Base-by-base conservation (phyloP, 2,113 vertebrate genomes). In the Regulus satrapa region DNA sequence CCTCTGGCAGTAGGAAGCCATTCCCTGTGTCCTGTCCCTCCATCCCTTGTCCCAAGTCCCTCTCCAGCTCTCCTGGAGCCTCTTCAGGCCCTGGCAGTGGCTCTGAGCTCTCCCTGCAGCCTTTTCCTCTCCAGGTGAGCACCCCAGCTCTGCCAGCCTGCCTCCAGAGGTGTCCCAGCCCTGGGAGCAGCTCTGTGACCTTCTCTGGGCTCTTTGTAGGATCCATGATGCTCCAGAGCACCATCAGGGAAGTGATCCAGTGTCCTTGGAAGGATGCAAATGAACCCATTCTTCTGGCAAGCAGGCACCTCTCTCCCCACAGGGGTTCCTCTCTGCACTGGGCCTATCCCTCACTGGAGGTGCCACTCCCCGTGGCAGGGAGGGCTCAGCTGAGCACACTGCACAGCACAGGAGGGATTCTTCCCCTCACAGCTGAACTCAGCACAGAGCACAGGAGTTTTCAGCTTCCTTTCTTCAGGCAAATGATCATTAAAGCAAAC, bases 51-150 rank as follows among this genome's bases (percentile, higher is more conserved):
- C 49, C 49, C 11, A 2, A 72, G 41, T 28, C 34, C 29, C 49
- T 77, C 49, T 36, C 14, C 67, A 56, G 21, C 58, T 64, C 67
- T 66, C 26, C 23, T 45, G 76, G 12, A 66, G 32, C 43, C 7
- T 18, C 36, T 55, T 58, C 0, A 64, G 17, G 31, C 41, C 0
- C 67, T 72, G 43, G 0, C 3, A 80, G 12, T 9, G 6, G 26
- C 67, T 73, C 58, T 80, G 18, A 66, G 36, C 2, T 58, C 26
- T 64, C 51, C 23, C 32, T 58, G 36, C 43, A 64, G 5, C 43
- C 29, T 58, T 29, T 32, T 14, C 58, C 3, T 49, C 6, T 36
- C 59, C 76, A 66, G 31, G 10, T 51, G 32, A 66, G 1, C 36
- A 12, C 15, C 4, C 6, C 32, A 73, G 67, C 59, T n/a, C 12